Conservation (phyloP, 2,888 invertebrate genomes). For the Ectemnius continuus region DNA sequence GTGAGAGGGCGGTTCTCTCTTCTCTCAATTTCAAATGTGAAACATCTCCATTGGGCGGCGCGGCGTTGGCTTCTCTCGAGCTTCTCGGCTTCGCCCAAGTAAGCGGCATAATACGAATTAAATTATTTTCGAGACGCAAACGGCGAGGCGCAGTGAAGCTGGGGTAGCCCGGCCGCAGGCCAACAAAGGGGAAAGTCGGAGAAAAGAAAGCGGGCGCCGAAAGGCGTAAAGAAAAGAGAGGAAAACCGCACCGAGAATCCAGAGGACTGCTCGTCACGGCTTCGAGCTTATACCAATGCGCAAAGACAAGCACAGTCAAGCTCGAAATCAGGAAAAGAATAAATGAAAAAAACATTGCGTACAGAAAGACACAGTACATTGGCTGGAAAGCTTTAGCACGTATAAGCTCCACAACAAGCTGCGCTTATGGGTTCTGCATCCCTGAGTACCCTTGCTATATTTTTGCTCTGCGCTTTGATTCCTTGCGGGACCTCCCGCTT, state of each 20-base stretch:
- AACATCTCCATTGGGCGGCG: constrained; percentile 27
- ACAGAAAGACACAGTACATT: background rate
- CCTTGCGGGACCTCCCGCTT: background rate
- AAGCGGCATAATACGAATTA: constrained; percentile 59
- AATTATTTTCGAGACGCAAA: constrained; percentile 55
- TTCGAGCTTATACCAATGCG: no score
- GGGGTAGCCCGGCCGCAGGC: background rate
- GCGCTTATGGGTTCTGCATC: constrained; percentile 6
- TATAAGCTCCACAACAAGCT: background rate
- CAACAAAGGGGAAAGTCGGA: background rate
- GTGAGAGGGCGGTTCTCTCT: constrained; percentile 12
- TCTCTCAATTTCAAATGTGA: constrained; percentile 51
- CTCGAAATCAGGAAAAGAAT: no score
- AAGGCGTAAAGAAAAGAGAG: background rate
- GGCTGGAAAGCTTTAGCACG: constrained; percentile 3
- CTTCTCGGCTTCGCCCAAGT: constrained; percentile 26
- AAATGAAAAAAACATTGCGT: no score
- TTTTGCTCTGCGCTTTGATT: background rate
- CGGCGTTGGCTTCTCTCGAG: background rate
- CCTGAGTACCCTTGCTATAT: constrained; percentile 3
- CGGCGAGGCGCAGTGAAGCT: constrained; percentile 19
- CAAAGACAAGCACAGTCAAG: no score
- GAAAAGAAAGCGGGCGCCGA: background rate
- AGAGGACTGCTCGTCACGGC: no score
- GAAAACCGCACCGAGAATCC: no score